Conservation (phyloP, 1,140 invertebrate species). For the Medauroidea extradentata region DNA sequence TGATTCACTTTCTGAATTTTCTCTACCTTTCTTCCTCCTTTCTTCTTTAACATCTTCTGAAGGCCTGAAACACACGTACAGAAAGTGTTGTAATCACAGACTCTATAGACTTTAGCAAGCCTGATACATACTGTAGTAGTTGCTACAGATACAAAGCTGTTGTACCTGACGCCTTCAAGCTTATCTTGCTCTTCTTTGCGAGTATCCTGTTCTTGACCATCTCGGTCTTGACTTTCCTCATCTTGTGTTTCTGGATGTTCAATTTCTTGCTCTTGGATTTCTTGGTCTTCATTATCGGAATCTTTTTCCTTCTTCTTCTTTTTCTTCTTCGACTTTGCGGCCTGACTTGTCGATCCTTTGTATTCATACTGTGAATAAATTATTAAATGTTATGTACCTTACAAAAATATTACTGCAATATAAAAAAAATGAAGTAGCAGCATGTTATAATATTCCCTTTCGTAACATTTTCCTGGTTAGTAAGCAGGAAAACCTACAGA, state of each 20-base stretch:
- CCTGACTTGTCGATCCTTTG: constrained; percentile 53
- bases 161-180: constrained; percentile 7
- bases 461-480: too few species aligned
- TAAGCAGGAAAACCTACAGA: too few species aligned
- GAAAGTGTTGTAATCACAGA: background rate
- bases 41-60: constrained; percentile 22
- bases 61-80: background rate
- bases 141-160: background rate
- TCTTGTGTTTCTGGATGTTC: too few species aligned
- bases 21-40: constrained; percentile 35
- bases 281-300: constrained; percentile 25
- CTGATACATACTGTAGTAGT: too few species aligned
- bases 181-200: constrained; percentile 23
- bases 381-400: too few species aligned
- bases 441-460: too few species aligned
- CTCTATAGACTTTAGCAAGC: background rate
- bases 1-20: constrained; percentile 56
- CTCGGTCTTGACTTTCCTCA: constrained; percentile 7
- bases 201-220: background rate
- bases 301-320: constrained; percentile 74
- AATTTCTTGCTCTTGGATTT: too few species aligned
- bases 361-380: constrained; percentile 64
- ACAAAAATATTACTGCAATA: too few species aligned
- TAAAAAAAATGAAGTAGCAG: too few species aligned
- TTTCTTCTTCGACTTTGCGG: constrained; percentile 55